A percentile compares a stretch with the other conserved stretches of the same genome.
Evolutionary conservation across 2,113 vertebrate genomes (phyloP).

Genomic region (Corythaixoides concolor): DNA sequence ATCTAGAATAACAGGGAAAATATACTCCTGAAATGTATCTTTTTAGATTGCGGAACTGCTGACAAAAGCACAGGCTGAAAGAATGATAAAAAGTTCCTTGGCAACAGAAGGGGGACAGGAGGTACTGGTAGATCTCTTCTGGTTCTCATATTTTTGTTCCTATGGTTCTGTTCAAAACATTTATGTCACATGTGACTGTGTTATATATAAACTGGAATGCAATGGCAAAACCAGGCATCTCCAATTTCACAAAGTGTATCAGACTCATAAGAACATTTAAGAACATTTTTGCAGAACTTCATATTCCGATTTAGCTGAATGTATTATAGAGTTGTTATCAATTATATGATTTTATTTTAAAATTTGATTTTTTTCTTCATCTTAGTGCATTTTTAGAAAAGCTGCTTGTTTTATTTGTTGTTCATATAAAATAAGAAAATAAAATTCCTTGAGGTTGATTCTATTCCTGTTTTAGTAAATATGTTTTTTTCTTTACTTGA

Average conservation of each 20-base stretch:
- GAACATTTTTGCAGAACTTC: neutral
- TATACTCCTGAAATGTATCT: accelerated
- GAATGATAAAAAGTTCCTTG: neutral
- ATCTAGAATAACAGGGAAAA: neutral
- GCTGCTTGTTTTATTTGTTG: neutral
- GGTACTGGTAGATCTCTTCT: neutral
- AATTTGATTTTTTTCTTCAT: neutral
- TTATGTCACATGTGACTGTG: neutral
- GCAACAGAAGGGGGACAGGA: neutral
- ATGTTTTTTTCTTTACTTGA: neutral
- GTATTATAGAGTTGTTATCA: neutral
- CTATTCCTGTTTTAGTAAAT: neutral
- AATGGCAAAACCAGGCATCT: neutral
- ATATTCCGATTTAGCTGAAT: neutral
- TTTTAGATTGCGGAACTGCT: neutral
- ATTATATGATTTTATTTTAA: neutral
- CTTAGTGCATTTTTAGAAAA: neutral
- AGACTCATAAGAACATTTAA: neutral
- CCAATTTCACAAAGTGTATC: neutral
- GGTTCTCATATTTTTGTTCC: neutral
- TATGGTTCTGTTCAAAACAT: neutral
- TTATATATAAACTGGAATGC: neutral
- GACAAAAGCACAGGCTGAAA: neutral
- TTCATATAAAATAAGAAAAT: neutral
- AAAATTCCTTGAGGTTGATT: neutral